Evolutionary conservation across 2,888 invertebrate species (phyloP).

Genomic region (Aplocera efformata): DNA sequence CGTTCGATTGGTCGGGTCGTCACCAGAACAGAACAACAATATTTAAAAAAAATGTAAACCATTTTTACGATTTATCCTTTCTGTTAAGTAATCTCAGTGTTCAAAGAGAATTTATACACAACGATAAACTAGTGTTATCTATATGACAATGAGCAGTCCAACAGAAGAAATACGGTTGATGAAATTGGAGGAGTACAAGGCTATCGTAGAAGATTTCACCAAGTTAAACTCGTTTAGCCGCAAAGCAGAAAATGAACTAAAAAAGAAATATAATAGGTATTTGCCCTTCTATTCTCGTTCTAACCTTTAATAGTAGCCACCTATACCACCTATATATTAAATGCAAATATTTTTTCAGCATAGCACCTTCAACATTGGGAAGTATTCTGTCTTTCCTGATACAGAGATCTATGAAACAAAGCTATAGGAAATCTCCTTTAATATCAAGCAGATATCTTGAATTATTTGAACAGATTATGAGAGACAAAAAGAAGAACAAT

Average conservation of each 20-base stretch:
- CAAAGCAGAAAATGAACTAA: conserved; percentile 81
- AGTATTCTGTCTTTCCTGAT: conserved; percentile 86
- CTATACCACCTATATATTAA: conserved; percentile 12
- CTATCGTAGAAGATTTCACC: conserved; percentile 79
- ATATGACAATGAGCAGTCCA: no score
- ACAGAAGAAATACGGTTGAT: conserved; percentile 50
- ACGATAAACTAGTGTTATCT: no score
- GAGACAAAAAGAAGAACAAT: conserved; percentile 74
- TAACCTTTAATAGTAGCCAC: no score
- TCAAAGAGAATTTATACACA: no score
- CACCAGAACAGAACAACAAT: no score
- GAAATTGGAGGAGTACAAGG: conserved; percentile 68
- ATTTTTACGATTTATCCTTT: no score
- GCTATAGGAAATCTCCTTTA: conserved; percentile 80
- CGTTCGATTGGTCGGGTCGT: no score
- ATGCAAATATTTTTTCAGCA: conserved; percentile 50
- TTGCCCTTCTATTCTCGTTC: conserved; percentile 14
- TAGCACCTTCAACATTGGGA: conserved; percentile 82
- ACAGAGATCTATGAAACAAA: conserved; percentile 82
- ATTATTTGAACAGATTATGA: conserved; percentile 74
- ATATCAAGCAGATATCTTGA: conserved; percentile 78
- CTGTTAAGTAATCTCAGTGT: no score
- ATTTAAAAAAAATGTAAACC: no score
- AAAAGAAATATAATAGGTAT: conserved; percentile 80
- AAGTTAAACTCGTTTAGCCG: conserved; percentile 78